Evolutionary conservation across 2,888 invertebrate genomes (phyloP).

Genomic region (Parthenolecanium corni): DNA sequence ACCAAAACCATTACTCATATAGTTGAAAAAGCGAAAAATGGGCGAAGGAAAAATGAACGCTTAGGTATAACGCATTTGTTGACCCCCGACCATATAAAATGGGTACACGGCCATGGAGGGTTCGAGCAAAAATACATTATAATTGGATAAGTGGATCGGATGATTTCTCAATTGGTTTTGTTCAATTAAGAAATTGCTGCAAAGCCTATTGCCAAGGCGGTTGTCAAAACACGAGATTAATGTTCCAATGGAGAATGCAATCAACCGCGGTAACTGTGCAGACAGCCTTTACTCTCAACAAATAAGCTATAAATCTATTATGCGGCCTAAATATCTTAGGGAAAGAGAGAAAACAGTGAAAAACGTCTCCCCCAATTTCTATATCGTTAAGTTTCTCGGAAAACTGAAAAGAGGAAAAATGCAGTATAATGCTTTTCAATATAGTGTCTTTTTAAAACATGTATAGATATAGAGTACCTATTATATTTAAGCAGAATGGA

Average conservation of each 20-base stretch:
- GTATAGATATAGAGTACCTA: too few species aligned
- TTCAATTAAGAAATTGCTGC: slow-evolving; percentile 27
- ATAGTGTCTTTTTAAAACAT: too few species aligned
- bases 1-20: too few species aligned
- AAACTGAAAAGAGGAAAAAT: not conserved
- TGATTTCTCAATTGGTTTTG: slow-evolving; percentile 28
- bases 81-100: too few species aligned
- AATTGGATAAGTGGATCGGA: slow-evolving; percentile 27
- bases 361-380: not conserved
- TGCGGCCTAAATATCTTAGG: slow-evolving; percentile 10
- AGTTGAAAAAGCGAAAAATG: too few species aligned
- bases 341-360: not conserved
- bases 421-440: too few species aligned
- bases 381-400: not conserved
- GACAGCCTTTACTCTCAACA: slow-evolving; percentile 25
- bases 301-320: slow-evolving; percentile 23
- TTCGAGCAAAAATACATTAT: slow-evolving; percentile 22
- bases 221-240: slow-evolving; percentile 26
- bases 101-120: not conserved
- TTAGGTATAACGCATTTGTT: too few species aligned
- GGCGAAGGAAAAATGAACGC: too few species aligned
- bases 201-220: slow-evolving; percentile 23
- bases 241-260: slow-evolving; percentile 26
- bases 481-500: too few species aligned
- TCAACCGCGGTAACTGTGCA: slow-evolving; percentile 25